Conservation (phyloP, 2,113 vertebrate genomes). For the Phoxinus phoxinus region DNA sequence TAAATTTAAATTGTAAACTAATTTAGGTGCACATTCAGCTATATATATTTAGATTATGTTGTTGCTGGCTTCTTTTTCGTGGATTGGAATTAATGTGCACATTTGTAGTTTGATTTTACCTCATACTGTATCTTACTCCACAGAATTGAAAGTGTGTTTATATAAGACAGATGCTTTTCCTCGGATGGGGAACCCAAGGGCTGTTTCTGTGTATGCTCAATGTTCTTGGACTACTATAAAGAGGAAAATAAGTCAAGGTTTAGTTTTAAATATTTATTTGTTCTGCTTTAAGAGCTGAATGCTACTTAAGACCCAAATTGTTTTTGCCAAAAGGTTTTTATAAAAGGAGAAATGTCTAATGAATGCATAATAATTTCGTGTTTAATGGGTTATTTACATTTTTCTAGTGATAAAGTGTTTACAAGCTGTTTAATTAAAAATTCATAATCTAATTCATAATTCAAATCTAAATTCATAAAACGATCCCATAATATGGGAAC, state of each 20-base stretch:
- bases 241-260: neutral
- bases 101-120: conserved; percentile 4
- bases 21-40: neutral
- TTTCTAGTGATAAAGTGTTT: too few relatives aligned
- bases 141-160: conserved; percentile 10
- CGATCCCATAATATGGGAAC: too few relatives aligned
- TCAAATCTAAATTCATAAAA: too few relatives aligned
- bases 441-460: too few relatives aligned
- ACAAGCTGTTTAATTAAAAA: too few relatives aligned
- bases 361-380: too few relatives aligned
- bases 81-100: neutral
- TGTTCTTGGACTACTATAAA: neutral
- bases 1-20: neutral
- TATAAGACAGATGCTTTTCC: conserved; percentile 17
- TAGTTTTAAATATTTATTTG: neutral
- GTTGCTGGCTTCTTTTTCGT: neutral
- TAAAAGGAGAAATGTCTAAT: too few relatives aligned
- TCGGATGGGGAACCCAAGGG: neutral
- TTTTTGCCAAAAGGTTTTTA: too few relatives aligned
- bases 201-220: neutral
- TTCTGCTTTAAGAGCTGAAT: neutral
- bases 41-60: neutral
- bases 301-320: neutral
- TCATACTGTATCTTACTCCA: neutral
- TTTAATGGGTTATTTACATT: too few relatives aligned